Conservation (phyloP, 2,113 vertebrate genomes). For the Beaufortia kweichowensis region DNA sequence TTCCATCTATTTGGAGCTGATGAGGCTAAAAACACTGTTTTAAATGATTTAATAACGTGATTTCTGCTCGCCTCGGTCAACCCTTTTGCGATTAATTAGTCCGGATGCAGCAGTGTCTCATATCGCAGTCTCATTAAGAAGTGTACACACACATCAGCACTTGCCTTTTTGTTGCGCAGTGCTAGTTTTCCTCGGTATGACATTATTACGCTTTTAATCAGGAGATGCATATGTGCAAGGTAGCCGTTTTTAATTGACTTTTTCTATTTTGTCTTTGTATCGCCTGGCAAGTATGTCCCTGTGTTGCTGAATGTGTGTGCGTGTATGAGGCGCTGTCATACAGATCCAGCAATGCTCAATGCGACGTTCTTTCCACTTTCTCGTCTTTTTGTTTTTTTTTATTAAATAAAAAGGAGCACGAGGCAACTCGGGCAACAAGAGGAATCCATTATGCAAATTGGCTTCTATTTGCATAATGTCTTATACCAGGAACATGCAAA, state of each 20-base stretch:
- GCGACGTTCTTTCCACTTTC: conserved; percentile 70
- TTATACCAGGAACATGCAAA: conserved; percentile 96
- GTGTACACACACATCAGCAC: conserved; percentile 33
- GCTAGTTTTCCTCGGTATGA: not conserved
- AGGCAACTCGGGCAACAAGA: conserved; percentile 88
- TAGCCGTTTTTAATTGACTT: not conserved
- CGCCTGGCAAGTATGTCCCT: not conserved
- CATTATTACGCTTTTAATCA: not conserved
- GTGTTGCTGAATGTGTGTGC: not conserved
- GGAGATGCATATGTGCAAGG: not conserved
- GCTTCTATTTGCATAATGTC: conserved; percentile 93
- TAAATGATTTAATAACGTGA: conserved; percentile 68
- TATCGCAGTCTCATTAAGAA: conserved; percentile 60
- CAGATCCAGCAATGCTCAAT: conserved; percentile 30
- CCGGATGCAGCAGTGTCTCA: conserved; percentile 46
- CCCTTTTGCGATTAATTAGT: conserved; percentile 70
- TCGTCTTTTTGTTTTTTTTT: conserved; percentile 66
- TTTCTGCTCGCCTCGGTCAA: conserved; percentile 45
- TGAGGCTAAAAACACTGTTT: conserved; percentile 66
- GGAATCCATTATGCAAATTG: conserved; percentile 96
- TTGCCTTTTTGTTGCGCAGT: not conserved
- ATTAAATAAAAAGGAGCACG: conserved; percentile 81
- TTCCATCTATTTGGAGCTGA: conserved; percentile 42
- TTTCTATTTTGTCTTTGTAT: not conserved
- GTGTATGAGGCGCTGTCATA: conserved; percentile 41